Base-by-base conservation (phyloP, 2,113 vertebrate genomes). In the Rhagologus leucostigma region DNA sequence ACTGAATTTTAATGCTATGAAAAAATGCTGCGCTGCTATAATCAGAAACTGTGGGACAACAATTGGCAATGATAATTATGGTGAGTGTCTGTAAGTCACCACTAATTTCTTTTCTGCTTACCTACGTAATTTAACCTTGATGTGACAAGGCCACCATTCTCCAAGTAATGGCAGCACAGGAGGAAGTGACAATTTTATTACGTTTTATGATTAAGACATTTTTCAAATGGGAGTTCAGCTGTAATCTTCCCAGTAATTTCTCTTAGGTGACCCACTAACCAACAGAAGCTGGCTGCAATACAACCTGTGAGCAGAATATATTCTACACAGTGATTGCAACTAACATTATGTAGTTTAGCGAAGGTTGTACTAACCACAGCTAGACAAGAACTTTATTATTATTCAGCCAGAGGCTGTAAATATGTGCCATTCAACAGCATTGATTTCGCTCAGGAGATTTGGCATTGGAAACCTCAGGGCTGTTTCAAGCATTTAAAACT, bases 71-170 rank as follows among this genome's bases (percentile, higher is more conserved):
- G 56, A 50, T 91, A 93, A 93, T 96, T 93, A 59, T 20, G 12
- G 44, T 63, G 13, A 32, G 39, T 81, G 21, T 35, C n/a, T 77
- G 20, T 47, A 89, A 95, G 89, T 53, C 69, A 74, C 32, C 27
- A 55, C 64, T 92, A 87, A 90, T 89, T 84, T 87, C 20, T 70
- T 53, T 67, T 26, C 52, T 81, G 44, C 91, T 89, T 93, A 70
- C 29, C 49, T 84, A 26, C 0, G 0, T 47, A 71, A 81, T 87
- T 87, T 89, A 95, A 94, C 84, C 73, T 94, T 84, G 56, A 42
- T 64, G 19, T 60, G 84, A 82, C 75, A 80, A 95, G 62, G 71
- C 57, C 29, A 64, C 47, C 7, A 8, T 59, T 84, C 37, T 89
- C 33, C 52, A 89, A 75, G 33, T 46, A 70, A 12, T 52, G 57